Percentiles rank a stretch among this genome's conserved stretches.
These are phyloP conservation scores for Psilanteris sp. DNA, from an alignment of 1,140 invertebrate species.

Conservation along the genomic window DNA sequence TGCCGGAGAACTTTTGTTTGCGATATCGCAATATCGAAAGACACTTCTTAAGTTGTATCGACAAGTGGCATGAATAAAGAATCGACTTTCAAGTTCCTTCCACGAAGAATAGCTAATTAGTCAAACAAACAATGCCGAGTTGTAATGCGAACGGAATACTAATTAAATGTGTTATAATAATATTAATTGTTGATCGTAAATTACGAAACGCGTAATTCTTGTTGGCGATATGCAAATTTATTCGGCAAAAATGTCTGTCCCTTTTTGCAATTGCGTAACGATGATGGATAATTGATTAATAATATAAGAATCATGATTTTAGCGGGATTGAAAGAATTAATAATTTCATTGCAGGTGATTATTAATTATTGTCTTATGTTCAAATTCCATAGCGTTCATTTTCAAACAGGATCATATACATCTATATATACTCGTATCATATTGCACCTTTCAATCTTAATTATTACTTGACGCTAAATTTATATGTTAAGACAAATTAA, in stretches of 20 bases:
- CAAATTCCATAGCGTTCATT: too few relatives aligned
- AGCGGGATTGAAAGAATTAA: too few relatives aligned
- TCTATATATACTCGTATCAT: too few relatives aligned
- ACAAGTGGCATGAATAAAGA: conserved; percentile 31
- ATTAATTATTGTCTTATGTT: too few relatives aligned
- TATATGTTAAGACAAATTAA: too few relatives aligned
- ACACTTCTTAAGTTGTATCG: conserved; percentile 31
- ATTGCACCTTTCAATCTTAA: too few relatives aligned
- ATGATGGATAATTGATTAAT: too few relatives aligned
- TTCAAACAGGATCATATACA: too few relatives aligned
- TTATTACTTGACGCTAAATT: too few relatives aligned
- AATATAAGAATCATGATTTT: too few relatives aligned
- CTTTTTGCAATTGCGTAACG: neutral
- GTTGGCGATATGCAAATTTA: conserved; percentile 11
- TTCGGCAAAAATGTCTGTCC: conserved; percentile 7
- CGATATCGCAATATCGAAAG: conserved; percentile 25
- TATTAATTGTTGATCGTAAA: conserved; percentile 31
- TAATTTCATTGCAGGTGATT: too few relatives aligned
- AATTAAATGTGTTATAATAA: conserved; percentile 19
- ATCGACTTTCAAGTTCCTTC: conserved; percentile 36
- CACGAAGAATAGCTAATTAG: conserved; percentile 30
- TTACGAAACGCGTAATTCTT: conserved; percentile 16
- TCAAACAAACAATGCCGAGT: conserved; percentile 17
- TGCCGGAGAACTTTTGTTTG: conserved; percentile 31
- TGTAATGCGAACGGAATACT: conserved; percentile 14